These are phyloP conservation scores for Lateolabrax maculatus DNA, from an alignment of 2,797 vertebrate genomes.

Conservation along the genomic window DNA sequence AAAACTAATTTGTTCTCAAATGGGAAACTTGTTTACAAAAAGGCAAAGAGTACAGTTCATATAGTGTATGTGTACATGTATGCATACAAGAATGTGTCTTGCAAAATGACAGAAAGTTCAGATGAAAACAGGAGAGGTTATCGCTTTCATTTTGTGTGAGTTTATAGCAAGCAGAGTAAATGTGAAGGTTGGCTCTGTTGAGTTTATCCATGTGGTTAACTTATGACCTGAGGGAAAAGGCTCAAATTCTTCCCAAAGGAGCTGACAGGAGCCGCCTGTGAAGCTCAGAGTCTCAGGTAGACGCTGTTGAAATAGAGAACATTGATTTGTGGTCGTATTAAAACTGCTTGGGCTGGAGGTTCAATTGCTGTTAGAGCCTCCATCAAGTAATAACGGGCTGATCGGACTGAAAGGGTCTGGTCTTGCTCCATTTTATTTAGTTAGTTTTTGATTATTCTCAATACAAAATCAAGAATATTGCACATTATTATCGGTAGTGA, in stretches of 20 bases:
- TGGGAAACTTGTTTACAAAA: neutral
- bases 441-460: neutral
- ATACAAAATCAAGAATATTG: neutral
- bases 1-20: neutral
- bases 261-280: neutral
- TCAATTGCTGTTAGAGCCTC: constrained; percentile 12
- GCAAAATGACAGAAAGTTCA: neutral
- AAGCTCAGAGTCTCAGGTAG: constrained; percentile 3
- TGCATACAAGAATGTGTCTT: neutral
- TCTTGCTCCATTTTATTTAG: neutral
- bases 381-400: neutral
- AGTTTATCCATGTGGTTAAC: neutral
- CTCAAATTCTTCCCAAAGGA: constrained; percentile 9
- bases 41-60: neutral
- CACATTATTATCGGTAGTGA: neutral
- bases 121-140: neutral
- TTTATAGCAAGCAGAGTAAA: neutral
- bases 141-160: neutral
- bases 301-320: constrained; percentile 27
- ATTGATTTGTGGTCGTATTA: constrained; percentile 53
- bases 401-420: neutral
- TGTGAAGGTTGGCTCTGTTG: constrained; percentile 7
- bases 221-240: constrained; percentile 4
- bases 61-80: too few species aligned
- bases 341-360: constrained; percentile 17